Evolutionary conservation across 2,888 invertebrate species (phyloP).

Genomic region (Eurytoma californica): DNA sequence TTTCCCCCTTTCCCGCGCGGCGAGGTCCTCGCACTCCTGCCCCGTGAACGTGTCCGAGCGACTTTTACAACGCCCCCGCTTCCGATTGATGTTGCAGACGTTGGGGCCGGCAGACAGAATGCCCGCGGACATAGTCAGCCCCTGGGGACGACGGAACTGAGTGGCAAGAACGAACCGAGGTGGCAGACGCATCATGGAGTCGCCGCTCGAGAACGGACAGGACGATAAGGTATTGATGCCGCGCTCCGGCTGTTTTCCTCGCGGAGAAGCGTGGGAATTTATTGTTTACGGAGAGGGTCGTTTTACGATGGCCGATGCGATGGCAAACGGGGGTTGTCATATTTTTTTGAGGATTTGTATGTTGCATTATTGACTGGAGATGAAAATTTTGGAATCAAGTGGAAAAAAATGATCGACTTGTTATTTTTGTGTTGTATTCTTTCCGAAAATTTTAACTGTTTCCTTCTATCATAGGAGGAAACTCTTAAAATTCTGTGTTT

Average conservation of each 20-base stretch:
- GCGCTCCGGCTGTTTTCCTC: not conserved
- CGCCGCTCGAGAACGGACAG: conserved; percentile 58
- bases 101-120: conserved; percentile 19
- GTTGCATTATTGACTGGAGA: too few species aligned
- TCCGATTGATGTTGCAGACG: conserved; percentile 29
- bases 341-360: too few species aligned
- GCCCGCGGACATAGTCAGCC: not conserved
- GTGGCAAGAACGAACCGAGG: conserved; percentile 11
- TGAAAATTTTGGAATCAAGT: too few species aligned
- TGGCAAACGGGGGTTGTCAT: too few species aligned
- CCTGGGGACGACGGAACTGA: not conserved
- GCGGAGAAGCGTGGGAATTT: too few species aligned
- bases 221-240: conserved; percentile 29
- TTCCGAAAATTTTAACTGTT: too few species aligned
- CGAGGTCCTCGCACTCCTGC: not conserved
- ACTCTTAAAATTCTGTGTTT: too few species aligned
- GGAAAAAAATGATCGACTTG: too few species aligned
- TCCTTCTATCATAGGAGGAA: too few species aligned
- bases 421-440: too few species aligned
- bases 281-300: too few species aligned
- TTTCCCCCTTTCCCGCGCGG: not conserved
- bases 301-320: too few species aligned
- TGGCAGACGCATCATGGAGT: conserved; percentile 60
- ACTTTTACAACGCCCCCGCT: conserved; percentile 12
- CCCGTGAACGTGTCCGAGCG: not conserved